Conservation (phyloP, 2,113 vertebrate species). For the Falcunculus frontatus region DNA sequence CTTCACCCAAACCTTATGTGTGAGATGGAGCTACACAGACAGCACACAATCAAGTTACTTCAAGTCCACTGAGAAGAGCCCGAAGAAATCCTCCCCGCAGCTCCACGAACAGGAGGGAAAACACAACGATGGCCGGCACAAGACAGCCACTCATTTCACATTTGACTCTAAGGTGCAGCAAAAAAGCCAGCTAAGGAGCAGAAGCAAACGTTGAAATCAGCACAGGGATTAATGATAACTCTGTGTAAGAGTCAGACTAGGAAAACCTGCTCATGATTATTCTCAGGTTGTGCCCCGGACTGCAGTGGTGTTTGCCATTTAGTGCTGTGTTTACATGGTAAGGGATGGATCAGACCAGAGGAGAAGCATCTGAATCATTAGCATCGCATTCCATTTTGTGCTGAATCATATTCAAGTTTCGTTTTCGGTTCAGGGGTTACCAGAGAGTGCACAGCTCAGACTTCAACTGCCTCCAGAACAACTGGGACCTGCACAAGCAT, state of each 20-base stretch:
- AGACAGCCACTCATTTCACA: conserved; percentile 59
- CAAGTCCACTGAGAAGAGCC: conserved; percentile 58
- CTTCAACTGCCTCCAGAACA: conserved; percentile 67
- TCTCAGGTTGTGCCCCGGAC: conserved; percentile 61
- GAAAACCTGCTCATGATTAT: conserved; percentile 57
- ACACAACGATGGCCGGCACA: conserved; percentile 43
- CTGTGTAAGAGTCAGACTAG: conserved; percentile 38
- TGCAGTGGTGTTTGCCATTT: conserved; percentile 56
- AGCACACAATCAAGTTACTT: conserved; percentile 55
- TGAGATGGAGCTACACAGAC: conserved; percentile 5
- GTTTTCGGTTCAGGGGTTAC: conserved; percentile 74
- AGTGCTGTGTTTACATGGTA: conserved; percentile 69
- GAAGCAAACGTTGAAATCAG: conserved; percentile 58
- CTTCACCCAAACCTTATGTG: conserved; percentile 26
- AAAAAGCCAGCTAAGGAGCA: conserved; percentile 67
- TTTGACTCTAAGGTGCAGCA: conserved; percentile 57
- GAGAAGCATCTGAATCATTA: conserved; percentile 73
- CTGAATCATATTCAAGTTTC: conserved; percentile 79
- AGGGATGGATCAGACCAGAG: conserved; percentile 68
- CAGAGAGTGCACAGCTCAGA: conserved; percentile 63
- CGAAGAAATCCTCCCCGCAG: conserved; percentile 55
- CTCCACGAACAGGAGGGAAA: conserved; percentile 57
- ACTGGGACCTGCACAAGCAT: conserved; percentile 32
- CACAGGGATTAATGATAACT: conserved; percentile 64
- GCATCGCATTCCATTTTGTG: conserved; percentile 71